Evolutionary conservation across 2,888 invertebrate species (phyloP).

Genomic region (Drosophila affinis): DNA sequence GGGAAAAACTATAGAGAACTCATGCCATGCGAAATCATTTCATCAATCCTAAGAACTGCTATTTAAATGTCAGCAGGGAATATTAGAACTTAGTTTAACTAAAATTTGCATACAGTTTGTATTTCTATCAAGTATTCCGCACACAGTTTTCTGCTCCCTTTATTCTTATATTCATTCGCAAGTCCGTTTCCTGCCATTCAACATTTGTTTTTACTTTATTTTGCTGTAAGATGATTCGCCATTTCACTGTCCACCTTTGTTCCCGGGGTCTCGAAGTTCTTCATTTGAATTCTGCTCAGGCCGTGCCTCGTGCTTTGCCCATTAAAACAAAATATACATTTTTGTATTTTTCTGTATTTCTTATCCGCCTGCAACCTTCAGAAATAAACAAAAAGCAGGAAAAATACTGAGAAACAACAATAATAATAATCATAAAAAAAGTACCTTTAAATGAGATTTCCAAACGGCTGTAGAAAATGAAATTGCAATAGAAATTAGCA

Average conservation of each 20-base stretch:
- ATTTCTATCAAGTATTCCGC: neutral
- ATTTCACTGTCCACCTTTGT: constrained; percentile 1
- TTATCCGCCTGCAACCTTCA: constrained; percentile 44
- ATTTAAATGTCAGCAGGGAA: neutral
- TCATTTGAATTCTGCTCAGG: constrained; percentile 38
- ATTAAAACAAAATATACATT: constrained; percentile 28
- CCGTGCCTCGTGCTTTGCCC: constrained; percentile 16
- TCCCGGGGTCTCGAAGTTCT: constrained; percentile 1
- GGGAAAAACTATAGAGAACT: too few relatives aligned
- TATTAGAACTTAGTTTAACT: neutral
- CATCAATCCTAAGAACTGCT: too few relatives aligned
- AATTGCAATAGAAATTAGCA: constrained; percentile 66
- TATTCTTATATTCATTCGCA: neutral
- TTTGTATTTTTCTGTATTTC: neutral
- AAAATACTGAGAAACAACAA: constrained; percentile 21
- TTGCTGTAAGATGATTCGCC: neutral
- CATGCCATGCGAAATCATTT: too few relatives aligned
- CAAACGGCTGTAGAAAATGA: constrained; percentile 18
- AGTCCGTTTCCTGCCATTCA: neutral
- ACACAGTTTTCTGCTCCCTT: neutral
- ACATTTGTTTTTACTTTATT: neutral
- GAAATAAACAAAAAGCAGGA: constrained; percentile 21
- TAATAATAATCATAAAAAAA: constrained; percentile 5
- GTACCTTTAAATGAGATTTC: constrained; percentile 42
- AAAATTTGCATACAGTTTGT: neutral